Conservation (phyloP, 2,888 invertebrate genomes). For the Prenolepis imparis region DNA sequence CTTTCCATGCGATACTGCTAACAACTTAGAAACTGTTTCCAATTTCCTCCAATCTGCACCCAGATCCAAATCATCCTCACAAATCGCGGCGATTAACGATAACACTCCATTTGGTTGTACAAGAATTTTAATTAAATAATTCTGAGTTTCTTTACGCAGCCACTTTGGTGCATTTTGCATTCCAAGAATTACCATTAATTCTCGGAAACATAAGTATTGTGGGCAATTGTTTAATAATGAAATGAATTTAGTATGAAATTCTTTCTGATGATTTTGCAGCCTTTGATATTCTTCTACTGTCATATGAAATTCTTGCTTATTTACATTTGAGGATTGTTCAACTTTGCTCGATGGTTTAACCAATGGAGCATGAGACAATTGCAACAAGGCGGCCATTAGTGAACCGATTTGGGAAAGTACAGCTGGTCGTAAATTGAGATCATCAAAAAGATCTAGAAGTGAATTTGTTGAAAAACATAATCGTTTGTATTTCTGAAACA, state of each 20-base stretch:
- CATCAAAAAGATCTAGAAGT: slow-evolving; percentile 85
- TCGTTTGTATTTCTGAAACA: slow-evolving; percentile 87
- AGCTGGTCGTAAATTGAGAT: slow-evolving; percentile 74
- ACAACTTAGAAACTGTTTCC: slow-evolving; percentile 90
- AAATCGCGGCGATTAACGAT: slow-evolving; percentile 89
- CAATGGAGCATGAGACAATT: slow-evolving; percentile 90
- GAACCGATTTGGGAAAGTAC: slow-evolving; percentile 78
- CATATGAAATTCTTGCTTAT: slow-evolving; percentile 86
- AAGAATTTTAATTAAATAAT: slow-evolving; percentile 89
- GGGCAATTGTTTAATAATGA: slow-evolving; percentile 88
- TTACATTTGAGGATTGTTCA: neutral
- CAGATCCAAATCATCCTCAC: slow-evolving; percentile 88
- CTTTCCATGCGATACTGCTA: slow-evolving; percentile 87
- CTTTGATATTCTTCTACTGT: slow-evolving; percentile 87
- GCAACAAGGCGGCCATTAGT: slow-evolving; percentile 90
- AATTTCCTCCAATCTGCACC: slow-evolving; percentile 90
- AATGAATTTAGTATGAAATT: slow-evolving; percentile 87
- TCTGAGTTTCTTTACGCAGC: slow-evolving; percentile 89
- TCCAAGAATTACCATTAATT: slow-evolving; percentile 90
- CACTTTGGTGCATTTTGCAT: slow-evolving; percentile 88
- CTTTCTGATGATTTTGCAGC: slow-evolving; percentile 87
- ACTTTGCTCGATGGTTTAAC: slow-evolving; percentile 87
- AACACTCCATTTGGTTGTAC: slow-evolving; percentile 89
- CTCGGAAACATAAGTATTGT: slow-evolving; percentile 89
- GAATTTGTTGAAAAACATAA: slow-evolving; percentile 88